phyloP scores from a whole-genome alignment of 2,888 invertebrate genomes.

The Pelosia muscerda region DNA sequence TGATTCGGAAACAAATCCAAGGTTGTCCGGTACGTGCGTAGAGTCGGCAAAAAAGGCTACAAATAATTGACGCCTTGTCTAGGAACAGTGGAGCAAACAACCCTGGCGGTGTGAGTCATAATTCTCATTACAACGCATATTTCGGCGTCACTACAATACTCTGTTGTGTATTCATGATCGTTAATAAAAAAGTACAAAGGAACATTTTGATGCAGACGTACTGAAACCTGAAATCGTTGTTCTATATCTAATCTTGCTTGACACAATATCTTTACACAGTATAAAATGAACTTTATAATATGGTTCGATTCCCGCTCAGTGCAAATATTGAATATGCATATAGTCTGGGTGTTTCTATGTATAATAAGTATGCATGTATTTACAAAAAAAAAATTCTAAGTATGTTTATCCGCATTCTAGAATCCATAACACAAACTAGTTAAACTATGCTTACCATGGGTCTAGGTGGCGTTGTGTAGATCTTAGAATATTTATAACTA shows the following conservation, averaged over 20 bases:
- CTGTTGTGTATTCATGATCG: slow-evolving; percentile 13
- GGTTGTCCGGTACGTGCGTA: slow-evolving; percentile 33
- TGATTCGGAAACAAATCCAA: slow-evolving; percentile 32
- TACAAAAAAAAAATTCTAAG: no score
- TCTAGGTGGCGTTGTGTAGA: no score
- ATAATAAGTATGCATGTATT: no score
- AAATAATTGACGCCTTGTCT: slow-evolving; percentile 31
- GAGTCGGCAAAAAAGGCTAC: slow-evolving; percentile 34
- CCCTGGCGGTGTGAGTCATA: slow-evolving; percentile 44
- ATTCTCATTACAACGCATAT: slow-evolving; percentile 39
- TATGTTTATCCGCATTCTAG: no score
- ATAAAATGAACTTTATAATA: not conserved
- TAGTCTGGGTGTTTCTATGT: no score
- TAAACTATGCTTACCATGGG: no score
- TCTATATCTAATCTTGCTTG: not conserved
- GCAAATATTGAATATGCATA: no score
- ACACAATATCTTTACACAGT: not conserved
- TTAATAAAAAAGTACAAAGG: not conserved
- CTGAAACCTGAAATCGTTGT: not conserved
- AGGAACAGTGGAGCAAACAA: slow-evolving; percentile 30
- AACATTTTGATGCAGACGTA: not conserved
- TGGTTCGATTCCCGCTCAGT: no score
- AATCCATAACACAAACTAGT: no score
- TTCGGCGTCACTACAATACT: slow-evolving; percentile 33
- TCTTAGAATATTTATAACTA: no score